Evolutionary conservation across 1,140 invertebrate genomes (phyloP).

Genomic region (Aphelenchoides fujianensis): DNA sequence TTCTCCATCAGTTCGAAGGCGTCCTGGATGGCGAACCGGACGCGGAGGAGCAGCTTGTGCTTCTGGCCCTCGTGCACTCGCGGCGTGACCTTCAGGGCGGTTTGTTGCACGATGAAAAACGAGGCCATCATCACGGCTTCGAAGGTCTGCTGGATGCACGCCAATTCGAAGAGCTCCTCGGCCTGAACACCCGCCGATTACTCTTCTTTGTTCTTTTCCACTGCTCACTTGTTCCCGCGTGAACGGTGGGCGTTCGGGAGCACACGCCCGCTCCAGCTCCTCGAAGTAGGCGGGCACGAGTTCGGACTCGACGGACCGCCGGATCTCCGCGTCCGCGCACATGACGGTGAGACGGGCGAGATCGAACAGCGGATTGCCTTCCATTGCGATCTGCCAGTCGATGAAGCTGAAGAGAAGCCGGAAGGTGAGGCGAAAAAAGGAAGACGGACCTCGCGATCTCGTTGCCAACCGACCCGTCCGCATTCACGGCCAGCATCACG

Average conservation of each 20-base stretch:
- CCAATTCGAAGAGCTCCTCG: background rate
- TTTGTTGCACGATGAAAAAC: background rate
- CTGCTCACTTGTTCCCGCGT: background rate
- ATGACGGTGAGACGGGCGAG: background rate
- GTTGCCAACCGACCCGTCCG: background rate
- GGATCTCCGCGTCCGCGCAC: slow-evolving; percentile 3
- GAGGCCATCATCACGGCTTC: background rate
- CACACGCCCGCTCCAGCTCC: background rate
- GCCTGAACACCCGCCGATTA: too few relatives aligned
- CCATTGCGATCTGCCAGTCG: slow-evolving; percentile 7
- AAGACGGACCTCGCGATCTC: background rate
- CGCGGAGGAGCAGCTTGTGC: background rate
- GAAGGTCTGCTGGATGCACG: background rate
- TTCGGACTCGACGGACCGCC: background rate
- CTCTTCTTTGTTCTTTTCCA: background rate
- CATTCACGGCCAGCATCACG: background rate
- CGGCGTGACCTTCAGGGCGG: background rate
- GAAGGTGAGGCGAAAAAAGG: background rate
- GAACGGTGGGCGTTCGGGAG: background rate
- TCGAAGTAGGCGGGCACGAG: background rate
- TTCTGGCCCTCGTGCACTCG: background rate
- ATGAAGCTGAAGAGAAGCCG: slow-evolving; percentile 3
- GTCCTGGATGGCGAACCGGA: background rate
- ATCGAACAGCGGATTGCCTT: slow-evolving; percentile 8
- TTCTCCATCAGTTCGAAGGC: background rate